A percentile compares a stretch with the other conserved stretches of the same genome.
Conservation (phyloP, 53 echinoderm and acorn worm species). For the Arbacia lixula region DNA sequence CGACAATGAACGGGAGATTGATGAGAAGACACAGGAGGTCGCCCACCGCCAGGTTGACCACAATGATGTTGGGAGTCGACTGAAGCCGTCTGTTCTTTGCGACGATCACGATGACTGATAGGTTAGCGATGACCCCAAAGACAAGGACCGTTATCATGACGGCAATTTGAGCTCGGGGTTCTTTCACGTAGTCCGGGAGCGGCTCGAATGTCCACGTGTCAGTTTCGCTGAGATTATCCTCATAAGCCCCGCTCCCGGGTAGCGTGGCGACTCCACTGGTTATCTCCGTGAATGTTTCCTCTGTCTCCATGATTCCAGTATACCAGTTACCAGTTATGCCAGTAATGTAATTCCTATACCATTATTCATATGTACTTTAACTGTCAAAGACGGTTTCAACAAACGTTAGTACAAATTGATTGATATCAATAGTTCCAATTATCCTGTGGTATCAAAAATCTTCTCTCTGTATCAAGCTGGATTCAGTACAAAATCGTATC, state of each 20-base stretch:
- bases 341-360: too few species aligned
- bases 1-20: constrained; percentile 28
- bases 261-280: too few species aligned
- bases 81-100: constrained; percentile 22
- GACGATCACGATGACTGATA: constrained; percentile 35
- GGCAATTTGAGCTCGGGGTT: constrained; percentile 13
- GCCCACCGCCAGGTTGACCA: constrained; percentile 29
- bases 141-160: constrained; percentile 21
- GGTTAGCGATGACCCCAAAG: constrained; percentile 27
- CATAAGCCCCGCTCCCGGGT: background rate
- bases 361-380: too few species aligned
- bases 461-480: too few species aligned
- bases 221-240: background rate
- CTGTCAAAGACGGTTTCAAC: too few species aligned
- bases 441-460: too few species aligned
- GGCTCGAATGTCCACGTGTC: constrained; percentile 2
- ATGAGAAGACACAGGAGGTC: constrained; percentile 24
- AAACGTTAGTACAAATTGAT: too few species aligned
- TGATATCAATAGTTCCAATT: too few species aligned
- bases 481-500: too few species aligned
- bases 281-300: too few species aligned
- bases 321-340: too few species aligned
- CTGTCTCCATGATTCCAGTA: too few species aligned
- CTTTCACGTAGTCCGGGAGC: constrained; percentile 19
- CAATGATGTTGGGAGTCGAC: constrained; percentile 36